Percentiles rank a stretch among this genome's conserved stretches.
These are phyloP conservation scores for Prunella fulvescens DNA, from an alignment of 2,113 vertebrate genomes.

Conservation along the genomic window DNA sequence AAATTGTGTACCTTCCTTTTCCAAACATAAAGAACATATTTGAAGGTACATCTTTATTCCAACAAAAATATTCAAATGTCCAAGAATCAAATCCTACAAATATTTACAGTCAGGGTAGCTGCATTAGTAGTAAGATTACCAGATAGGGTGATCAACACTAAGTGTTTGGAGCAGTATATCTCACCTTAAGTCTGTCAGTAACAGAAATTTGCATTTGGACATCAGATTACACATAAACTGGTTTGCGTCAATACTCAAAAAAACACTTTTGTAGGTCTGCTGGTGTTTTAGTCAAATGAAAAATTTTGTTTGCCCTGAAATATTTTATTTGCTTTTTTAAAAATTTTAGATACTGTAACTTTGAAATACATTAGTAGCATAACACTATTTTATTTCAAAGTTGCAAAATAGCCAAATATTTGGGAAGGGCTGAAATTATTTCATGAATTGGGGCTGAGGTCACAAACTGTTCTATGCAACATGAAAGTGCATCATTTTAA, in stretches of 20 bases:
- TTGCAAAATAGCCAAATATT: neutral
- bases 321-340: neutral
- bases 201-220: neutral
- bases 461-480: neutral
- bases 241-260: neutral
- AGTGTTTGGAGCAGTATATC: neutral
- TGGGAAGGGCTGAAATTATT: neutral
- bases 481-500: neutral
- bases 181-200: neutral
- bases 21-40: neutral
- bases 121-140: neutral
- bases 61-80: neutral
- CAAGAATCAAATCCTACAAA: neutral
- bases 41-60: neutral
- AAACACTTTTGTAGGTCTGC: neutral
- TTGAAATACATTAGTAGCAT: neutral
- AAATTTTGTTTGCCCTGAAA: neutral
- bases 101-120: neutral
- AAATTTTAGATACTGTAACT: neutral
- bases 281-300: neutral
- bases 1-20: neutral
- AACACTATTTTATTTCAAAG: neutral
- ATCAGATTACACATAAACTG: neutral
- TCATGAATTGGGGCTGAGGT: neutral
- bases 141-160: neutral